Percentiles rank a stretch among this genome's conserved stretches.
These are phyloP conservation scores for Calyptommatus sinebrachiatus DNA, from an alignment of 2,113 vertebrate genomes.

Conservation along the genomic window DNA sequence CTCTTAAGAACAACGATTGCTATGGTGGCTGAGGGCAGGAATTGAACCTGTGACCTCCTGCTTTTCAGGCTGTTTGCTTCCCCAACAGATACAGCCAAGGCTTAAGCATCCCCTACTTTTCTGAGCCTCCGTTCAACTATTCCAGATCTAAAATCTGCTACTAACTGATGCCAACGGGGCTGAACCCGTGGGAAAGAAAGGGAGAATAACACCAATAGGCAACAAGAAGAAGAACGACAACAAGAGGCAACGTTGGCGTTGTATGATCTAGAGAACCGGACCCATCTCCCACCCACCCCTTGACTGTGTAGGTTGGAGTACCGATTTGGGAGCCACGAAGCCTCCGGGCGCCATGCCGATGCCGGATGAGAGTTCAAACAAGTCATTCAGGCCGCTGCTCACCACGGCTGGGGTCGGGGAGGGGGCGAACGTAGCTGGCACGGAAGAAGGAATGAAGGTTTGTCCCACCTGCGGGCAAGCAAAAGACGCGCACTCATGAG, in stretches of 20 bases:
- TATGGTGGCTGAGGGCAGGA: neutral
- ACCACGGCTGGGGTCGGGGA: conserved; percentile 92
- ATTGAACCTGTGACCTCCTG: neutral
- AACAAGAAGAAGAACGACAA: rapidly evolving
- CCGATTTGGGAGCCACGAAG: conserved; percentile 84
- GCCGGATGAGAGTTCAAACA: conserved; percentile 93
- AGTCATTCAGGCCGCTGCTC: conserved; percentile 91
- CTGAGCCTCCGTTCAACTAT: too few species aligned
- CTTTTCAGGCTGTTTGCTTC: neutral
- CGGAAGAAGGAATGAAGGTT: conserved; percentile 92
- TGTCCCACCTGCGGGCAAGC: conserved; percentile 86
- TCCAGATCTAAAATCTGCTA: too few species aligned
- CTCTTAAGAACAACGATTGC: too few species aligned
- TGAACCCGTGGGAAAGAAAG: too few species aligned
- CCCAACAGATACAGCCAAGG: neutral
- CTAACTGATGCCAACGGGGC: too few species aligned
- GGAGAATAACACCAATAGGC: too few species aligned
- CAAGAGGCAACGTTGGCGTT: too few species aligned
- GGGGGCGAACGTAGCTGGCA: conserved; percentile 94
- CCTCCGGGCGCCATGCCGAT: conserved; percentile 94
- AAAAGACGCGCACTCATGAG: neutral
- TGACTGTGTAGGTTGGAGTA: conserved; percentile 68
- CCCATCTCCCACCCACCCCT: too few species aligned
- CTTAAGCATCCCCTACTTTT: too few species aligned
- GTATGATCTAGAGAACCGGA: neutral